Conservation (phyloP, 2,888 invertebrate species). For the Pseudolycoriella hygida region DNA sequence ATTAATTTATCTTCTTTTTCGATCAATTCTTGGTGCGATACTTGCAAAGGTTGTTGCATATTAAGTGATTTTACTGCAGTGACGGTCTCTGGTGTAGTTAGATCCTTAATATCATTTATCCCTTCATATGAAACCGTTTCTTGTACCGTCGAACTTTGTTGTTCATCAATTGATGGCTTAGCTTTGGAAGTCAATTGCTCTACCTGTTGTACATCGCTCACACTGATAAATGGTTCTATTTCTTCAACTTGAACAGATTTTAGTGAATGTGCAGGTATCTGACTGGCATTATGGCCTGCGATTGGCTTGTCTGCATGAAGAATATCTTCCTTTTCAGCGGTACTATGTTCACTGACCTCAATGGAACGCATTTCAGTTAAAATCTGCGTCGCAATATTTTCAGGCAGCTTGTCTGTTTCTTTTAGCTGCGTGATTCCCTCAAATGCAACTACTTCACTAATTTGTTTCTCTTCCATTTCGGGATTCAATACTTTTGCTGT, state of each 20-base stretch:
- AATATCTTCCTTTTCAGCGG: background rate
- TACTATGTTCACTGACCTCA: background rate
- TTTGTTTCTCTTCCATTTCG: slow-evolving; percentile 31
- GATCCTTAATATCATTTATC: slow-evolving; percentile 6
- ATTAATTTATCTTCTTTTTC: slow-evolving; percentile 7
- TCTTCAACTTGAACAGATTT: slow-evolving; percentile 17
- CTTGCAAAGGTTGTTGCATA: background rate
- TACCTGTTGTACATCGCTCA: slow-evolving; percentile 24
- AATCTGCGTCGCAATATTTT: background rate
- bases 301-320: background rate
- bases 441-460: slow-evolving; percentile 32
- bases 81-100: slow-evolving; percentile 13
- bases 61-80: slow-evolving; percentile 12
- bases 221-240: slow-evolving; percentile 15
- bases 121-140: slow-evolving; percentile 14
- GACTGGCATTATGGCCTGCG: slow-evolving; percentile 3
- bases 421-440: slow-evolving; percentile 32
- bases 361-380: background rate
- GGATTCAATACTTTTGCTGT: slow-evolving; percentile 28
- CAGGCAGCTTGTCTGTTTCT: slow-evolving; percentile 8
- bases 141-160: slow-evolving; percentile 18
- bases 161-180: slow-evolving; percentile 23
- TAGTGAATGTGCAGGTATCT: slow-evolving; percentile 15
- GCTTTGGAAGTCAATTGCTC: slow-evolving; percentile 16
- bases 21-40: background rate